Base-by-base conservation (phyloP, 2,797 vertebrate species). In the Manis crassicaudata region DNA sequence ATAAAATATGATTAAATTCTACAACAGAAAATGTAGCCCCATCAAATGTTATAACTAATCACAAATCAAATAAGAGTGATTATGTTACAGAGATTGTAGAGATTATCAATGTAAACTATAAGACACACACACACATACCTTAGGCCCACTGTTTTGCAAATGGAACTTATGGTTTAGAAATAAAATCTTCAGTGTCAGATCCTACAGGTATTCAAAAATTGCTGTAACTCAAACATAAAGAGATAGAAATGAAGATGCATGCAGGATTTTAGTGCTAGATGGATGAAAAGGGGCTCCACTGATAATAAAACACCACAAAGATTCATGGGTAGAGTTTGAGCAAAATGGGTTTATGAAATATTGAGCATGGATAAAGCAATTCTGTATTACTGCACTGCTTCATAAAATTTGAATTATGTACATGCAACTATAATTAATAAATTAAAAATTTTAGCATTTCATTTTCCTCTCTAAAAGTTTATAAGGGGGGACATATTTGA, bases 21-120 rank as follows among this genome's bases (percentile, higher is more conserved):
- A 68, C 84, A 94, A 84, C 62, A 97, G 58, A 91, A 96, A 92
- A 27, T 32, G 75, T 0, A 91, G 21, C 1, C 27, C 46, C 27
- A 72, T 43, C 80, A 92, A 95, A 90, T 68, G 12, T 43, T 93
- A 92, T 10, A 85, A 76, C 17, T 29, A 92, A 72, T 20, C 54
- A 88, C 56, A 83, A 77, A 77, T 73, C 56, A 95, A 77, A 82
- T 16, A 62, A 21, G 79, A 94, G 23, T 76, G 67, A 95, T 75
- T 70, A 94, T 14, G 43, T 63, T 85, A 50, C 5, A 62, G 58
- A 96, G 23, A 58, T 27, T 27, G 90, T 32, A 62, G 58, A 96
- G 23, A 58, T 27, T 27, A 92, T 32, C 8, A 37, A 56, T 58
- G 92, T 6, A 81, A 81, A 86, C 11, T 50, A 23, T 6, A 65